Conservation (phyloP, 1,140 invertebrate species). For the Dendrolimus punctatus region DNA sequence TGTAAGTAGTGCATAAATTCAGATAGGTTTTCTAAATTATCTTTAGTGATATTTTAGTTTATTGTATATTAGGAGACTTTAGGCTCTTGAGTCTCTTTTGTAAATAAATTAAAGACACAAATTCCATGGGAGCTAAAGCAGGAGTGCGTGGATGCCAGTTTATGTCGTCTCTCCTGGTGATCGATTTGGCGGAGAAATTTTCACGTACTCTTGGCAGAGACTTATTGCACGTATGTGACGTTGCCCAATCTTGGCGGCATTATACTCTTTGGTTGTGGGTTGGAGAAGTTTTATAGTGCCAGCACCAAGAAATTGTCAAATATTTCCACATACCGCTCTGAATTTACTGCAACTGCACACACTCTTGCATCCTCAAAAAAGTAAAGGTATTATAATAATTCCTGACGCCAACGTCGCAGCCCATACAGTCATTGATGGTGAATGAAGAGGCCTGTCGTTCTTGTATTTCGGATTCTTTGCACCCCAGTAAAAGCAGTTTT, state of each 20-base stretch:
- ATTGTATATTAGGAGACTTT: no score
- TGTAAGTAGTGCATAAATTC: no score
- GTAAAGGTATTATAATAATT: constrained; percentile 1
- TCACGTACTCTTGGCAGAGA: constrained; percentile 1
- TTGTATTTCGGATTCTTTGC: no score
- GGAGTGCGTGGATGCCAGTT: neutral
- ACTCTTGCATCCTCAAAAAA: neutral
- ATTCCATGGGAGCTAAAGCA: neutral
- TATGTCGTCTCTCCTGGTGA: neutral
- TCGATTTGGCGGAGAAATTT: neutral
- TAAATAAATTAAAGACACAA: neutral
- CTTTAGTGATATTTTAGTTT: no score
- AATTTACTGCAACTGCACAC: neutral
- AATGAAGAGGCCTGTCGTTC: no score
- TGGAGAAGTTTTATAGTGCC: neutral
- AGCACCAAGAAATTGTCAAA: neutral
- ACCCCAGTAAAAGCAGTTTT: neutral
- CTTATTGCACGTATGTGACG: neutral
- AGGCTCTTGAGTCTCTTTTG: no score
- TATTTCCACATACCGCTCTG: neutral
- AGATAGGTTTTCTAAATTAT: no score
- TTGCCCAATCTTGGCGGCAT: neutral
- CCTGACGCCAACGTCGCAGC: neutral
- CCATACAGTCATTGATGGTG: no score
- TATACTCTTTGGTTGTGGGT: neutral